Conservation (phyloP, 2,113 vertebrate genomes). For the Tetrao urogallus region DNA sequence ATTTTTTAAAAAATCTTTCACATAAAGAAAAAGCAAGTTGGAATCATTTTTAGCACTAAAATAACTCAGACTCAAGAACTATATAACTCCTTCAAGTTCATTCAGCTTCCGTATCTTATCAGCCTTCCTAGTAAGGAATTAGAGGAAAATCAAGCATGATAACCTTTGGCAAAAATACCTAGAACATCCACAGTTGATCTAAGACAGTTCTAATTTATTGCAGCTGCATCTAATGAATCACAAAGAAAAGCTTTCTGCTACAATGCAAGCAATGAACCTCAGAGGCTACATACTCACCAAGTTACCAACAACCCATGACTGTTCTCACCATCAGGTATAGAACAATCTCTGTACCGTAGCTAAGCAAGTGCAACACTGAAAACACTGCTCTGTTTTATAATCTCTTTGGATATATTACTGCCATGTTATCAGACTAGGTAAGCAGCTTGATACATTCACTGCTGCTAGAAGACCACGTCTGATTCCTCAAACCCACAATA, state of each 20-base stretch:
- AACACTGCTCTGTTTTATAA: rapidly evolving
- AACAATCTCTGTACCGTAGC: background rate
- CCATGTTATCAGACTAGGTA: background rate
- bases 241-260: background rate
- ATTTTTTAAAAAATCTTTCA: background rate
- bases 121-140: background rate
- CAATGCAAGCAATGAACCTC: background rate
- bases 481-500: background rate
- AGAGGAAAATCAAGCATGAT: background rate
- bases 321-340: background rate
- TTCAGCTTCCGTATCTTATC: background rate
- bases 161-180: background rate
- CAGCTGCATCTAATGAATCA: background rate
- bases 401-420: background rate
- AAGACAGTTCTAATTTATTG: background rate
- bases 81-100: background rate
- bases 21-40: background rate
- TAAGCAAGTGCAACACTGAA: background rate
- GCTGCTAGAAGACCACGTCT: background rate
- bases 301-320: background rate
- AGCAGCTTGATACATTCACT: rapidly evolving
- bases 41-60: background rate
- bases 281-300: background rate
- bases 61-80: background rate
- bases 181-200: background rate